A percentile compares a stretch with the other conserved stretches of the same genome.
Evolutionary conservation across 1,140 invertebrate species (phyloP).

Genomic region (Thaumetopoea pityocampa): DNA sequence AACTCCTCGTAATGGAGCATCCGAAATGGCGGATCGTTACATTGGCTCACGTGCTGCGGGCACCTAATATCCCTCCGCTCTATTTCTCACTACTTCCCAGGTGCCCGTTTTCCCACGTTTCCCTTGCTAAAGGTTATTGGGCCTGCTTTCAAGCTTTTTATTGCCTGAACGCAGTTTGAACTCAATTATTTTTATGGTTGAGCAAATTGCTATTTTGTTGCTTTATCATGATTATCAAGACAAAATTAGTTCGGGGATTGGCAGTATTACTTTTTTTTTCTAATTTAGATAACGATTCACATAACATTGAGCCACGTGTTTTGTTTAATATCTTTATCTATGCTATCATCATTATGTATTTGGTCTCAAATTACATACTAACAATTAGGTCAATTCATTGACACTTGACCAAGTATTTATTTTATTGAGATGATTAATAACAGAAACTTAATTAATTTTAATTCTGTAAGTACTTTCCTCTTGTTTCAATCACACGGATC

Average conservation of each 20-base stretch:
- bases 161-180: constrained; percentile 72
- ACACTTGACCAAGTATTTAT: no score
- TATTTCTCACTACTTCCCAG: constrained; percentile 61
- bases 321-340: no score
- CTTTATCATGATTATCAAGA: constrained; percentile 71
- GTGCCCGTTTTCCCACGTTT: constrained; percentile 60
- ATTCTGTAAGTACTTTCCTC: no score
- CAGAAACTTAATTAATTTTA: no score
- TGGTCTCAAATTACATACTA: no score
- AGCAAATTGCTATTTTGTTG: constrained; percentile 74
- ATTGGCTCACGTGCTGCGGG: constrained; percentile 48
- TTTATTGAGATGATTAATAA: no score
- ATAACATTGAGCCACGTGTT: no score
- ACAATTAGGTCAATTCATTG: no score
- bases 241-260: constrained; percentile 66
- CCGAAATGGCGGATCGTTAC: constrained; percentile 48
- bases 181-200: constrained; percentile 75
- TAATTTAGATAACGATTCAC: constrained; percentile 15
- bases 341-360: no score
- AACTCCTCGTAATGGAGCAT: constrained; percentile 36
- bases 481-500: no score
- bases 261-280: constrained; percentile 42
- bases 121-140: constrained; percentile 66
- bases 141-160: constrained; percentile 72
- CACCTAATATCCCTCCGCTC: constrained; percentile 57